phyloP scores from a whole-genome alignment of 2,113 vertebrate species.

The Protobothrops flavoviridis region DNA sequence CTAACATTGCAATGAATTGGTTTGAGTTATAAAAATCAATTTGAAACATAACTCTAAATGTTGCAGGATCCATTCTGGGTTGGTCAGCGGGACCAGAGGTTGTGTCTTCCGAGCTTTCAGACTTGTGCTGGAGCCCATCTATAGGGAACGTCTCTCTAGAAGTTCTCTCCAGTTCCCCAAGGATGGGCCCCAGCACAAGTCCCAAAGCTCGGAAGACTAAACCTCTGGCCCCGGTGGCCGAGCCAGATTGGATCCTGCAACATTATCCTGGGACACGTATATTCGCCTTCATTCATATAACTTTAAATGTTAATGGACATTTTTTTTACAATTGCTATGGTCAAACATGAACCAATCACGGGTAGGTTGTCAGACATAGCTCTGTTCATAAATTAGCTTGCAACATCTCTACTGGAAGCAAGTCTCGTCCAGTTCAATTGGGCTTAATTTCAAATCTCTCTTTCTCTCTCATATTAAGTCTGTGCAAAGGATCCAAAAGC shows the following conservation, averaged over 20 bases:
- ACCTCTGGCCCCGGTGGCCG: no score
- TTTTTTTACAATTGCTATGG: conserved; percentile 18
- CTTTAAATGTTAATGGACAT: conserved; percentile 38
- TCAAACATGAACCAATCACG: conserved; percentile 18
- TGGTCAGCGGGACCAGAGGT: no score
- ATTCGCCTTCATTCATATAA: neutral
- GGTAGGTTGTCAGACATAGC: neutral
- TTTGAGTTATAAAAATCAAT: conserved; percentile 47
- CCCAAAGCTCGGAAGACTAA: no score
- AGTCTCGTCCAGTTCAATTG: neutral
- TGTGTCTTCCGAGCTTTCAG: no score
- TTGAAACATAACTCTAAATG: conserved; percentile 47
- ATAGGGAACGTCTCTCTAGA: no score
- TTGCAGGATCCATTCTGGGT: conserved; percentile 24
- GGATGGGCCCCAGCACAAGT: no score
- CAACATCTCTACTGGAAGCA: neutral
- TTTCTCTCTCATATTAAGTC: neutral
- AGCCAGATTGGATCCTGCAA: no score
- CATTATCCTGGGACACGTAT: no score
- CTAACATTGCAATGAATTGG: neutral
- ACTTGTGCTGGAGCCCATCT: no score
- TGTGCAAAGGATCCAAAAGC: neutral
- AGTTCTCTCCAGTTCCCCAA: no score
- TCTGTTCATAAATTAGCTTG: neutral
- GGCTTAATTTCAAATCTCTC: neutral